Base-by-base conservation (phyloP, 2,113 vertebrate genomes). In the Macrotus californicus region DNA sequence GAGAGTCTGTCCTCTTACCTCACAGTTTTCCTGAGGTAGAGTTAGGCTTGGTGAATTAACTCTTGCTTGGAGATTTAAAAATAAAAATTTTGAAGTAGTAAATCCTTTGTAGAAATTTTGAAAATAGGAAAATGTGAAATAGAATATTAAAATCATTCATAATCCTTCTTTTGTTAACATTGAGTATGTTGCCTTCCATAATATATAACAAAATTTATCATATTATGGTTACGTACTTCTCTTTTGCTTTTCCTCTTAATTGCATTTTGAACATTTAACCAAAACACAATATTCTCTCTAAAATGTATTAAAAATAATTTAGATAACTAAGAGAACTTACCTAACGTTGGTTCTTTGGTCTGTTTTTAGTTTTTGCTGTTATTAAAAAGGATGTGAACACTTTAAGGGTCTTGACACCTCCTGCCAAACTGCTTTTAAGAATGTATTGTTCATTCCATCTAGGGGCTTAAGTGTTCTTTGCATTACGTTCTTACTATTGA, bases 91-190 rank as follows among this genome's bases (percentile, higher is more conserved):
- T 69, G 43, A 95, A 87, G 39, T 82, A 36, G 8, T 89, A 96
- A 92, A 93, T 93, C 26, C 36, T 91, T 94, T 88, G 24, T 93
- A 96, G 86, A 96, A 82, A 90, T 34, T 52, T 92, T 92, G 41
- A 61, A 92, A 97, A 69, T 41, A 93, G 59, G 82, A 87, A 96
- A 92, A 86, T 80, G 7, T 85, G 66, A 86, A 79, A 24, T 81
- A 59, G 56, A 94, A 95, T 26, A 56, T 67, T 85, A 79, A 87
- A 96, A 54, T 84, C 59, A 48, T 34, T 14, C 41, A n/a, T 81
- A 91, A 22, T 90, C 34, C n/a, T 73, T 6, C 77, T 94, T 94
- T 94, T 89, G 70, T 87, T 90, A 93, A 77, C 24, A 95, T 96
- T 96, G 52, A 84, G 10, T 87, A 43, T 94, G 26, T 94, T 96